Evolutionary conservation across 2,113 vertebrate species (phyloP).

Genomic region (Steatornis caripensis): DNA sequence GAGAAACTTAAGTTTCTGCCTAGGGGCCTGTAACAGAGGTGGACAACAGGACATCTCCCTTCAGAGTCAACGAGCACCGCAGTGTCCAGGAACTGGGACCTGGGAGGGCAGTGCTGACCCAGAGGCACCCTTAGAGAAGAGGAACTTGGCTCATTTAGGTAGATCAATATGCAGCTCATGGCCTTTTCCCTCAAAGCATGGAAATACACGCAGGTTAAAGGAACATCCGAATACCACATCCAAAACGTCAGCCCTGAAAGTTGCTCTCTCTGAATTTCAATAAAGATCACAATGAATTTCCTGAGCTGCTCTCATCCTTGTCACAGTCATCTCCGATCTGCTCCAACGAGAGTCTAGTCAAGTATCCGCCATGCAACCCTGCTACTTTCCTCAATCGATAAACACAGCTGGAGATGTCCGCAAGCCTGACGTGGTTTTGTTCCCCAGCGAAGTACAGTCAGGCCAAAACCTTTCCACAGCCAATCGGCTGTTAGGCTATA

Average conservation of each 20-base stretch:
- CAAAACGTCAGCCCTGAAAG: not conserved
- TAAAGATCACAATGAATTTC: not conserved
- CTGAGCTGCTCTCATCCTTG: not conserved
- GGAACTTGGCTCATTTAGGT: not conserved
- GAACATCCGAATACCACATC: not conserved
- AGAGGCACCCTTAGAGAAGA: not conserved
- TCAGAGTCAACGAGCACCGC: not conserved
- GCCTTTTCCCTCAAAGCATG: not conserved
- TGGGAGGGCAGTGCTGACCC: not conserved
- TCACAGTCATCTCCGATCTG: not conserved
- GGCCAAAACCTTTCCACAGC: not conserved
- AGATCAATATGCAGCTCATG: not conserved
- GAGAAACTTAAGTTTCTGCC: not conserved
- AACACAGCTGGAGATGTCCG: not conserved
- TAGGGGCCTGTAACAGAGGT: not conserved
- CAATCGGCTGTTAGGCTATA: not conserved
- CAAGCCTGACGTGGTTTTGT: not conserved
- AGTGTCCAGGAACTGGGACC: accelerated
- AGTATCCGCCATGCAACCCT: not conserved
- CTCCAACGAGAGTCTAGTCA: not conserved
- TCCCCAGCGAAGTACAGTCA: not conserved
- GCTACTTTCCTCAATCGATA: accelerated
- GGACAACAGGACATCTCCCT: not conserved
- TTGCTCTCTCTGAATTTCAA: not conserved
- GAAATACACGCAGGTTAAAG: not conserved